Conservation (phyloP, 2,888 invertebrate genomes). For the Torymus tubicola region DNA sequence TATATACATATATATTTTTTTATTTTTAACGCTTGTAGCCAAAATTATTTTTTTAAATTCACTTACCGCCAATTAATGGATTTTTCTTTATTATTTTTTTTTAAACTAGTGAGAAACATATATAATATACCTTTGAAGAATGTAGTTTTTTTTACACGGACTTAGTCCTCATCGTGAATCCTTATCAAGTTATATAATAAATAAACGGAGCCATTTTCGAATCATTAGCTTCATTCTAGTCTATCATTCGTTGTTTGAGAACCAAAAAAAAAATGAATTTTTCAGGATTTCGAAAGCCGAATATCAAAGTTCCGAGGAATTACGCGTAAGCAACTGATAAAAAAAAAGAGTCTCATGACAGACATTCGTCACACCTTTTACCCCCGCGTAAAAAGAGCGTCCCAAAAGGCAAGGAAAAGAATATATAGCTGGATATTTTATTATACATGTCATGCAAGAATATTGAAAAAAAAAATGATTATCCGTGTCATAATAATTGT, state of each 20-base stretch:
- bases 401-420: neutral
- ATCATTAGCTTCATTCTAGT: conserved; percentile 45
- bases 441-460: conserved; percentile 47
- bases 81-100: conserved; percentile 14
- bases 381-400: neutral
- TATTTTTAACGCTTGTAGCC: conserved; percentile 24
- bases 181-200: conserved; percentile 23
- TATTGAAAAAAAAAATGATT: conserved; percentile 44
- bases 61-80: neutral
- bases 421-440: conserved; percentile 42
- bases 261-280: conserved; percentile 22
- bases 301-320: conserved; percentile 7
- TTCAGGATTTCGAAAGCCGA: conserved; percentile 23
- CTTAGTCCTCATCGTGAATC: conserved; percentile 8
- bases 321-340: neutral
- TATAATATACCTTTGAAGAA: conserved; percentile 5
- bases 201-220: conserved; percentile 1
- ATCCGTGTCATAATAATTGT: conserved; percentile 67
- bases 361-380: conserved; percentile 9
- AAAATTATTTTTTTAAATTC: conserved; percentile 19
- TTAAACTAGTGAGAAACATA: conserved; percentile 20
- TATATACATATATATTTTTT: conserved; percentile 33
- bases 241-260: conserved; percentile 34
- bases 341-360: conserved; percentile 13
- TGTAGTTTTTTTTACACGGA: conserved; percentile 49